Base-by-base conservation (phyloP, 2,888 invertebrate species). In the Ennomos erosarius region DNA sequence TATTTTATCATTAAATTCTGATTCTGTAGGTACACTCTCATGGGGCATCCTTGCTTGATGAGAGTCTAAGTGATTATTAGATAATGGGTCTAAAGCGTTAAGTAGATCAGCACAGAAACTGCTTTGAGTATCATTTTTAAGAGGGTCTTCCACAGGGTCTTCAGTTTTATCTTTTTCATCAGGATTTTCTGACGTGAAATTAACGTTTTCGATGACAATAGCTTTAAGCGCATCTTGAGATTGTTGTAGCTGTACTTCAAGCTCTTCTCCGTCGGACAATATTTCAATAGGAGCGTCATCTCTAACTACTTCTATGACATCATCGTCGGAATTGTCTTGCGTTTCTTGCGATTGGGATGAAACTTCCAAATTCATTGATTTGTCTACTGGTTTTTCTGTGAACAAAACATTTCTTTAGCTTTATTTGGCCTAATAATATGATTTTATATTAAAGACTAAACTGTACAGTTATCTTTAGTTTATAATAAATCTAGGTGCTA, bases 221-320 rank as follows among this genome's bases (percentile, higher is more conserved):
- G 33, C 43, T 42, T 47, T 51, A n/a, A 60, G 43, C 0, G 47
- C 51, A 39, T 60, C 51, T 55, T 55, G 51, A n/a, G 63, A 55
- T 10, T 56, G 48, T 10, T 61, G 57, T 11, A 52, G 80, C 49
- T 81, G 76, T 8, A 79, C 55, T 68, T 87, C 86, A 11, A 77
- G 64, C 71, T 92, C 91, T 75, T 91, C 90, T 6, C 82, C 87
- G 26, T 91, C 91, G 1, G 91, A 91, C 26, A 92, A 65, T 64
- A 92, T 90, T 78, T 87, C 87, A 26, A 92, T 92, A 1, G 91
- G 90, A 8, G 88, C 87, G 66, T 92, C 90, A 61, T 90, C 89
- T 72, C 87, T 77, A 8, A 90, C 85, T 36, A 92, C 90, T 79
- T 91, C 91, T 44, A 91, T 90, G 10, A 90, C 90, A 52, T 90